phyloP scores from a whole-genome alignment of 2,888 invertebrate species.

The Endotricha flammealis region DNA sequence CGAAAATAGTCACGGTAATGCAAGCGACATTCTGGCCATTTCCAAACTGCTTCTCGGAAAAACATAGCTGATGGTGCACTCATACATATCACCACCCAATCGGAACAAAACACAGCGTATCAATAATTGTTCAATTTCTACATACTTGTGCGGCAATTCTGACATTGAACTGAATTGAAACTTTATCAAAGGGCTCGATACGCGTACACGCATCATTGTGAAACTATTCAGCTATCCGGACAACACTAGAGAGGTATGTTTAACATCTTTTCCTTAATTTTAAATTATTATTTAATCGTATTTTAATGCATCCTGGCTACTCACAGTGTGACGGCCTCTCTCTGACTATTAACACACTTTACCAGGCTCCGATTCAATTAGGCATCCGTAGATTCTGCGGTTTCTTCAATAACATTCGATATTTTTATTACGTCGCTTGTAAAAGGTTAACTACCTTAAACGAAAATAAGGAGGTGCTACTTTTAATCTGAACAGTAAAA shows the following conservation, averaged over 20 bases:
- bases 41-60: slow-evolving; percentile 58
- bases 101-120: slow-evolving; percentile 31
- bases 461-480: slow-evolving; percentile 21
- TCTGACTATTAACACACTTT: slow-evolving; percentile 53
- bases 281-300: slow-evolving; percentile 57
- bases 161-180: slow-evolving; percentile 71
- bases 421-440: slow-evolving; percentile 19
- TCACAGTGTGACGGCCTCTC: slow-evolving; percentile 37
- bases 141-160: slow-evolving; percentile 48
- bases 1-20: no score
- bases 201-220: slow-evolving; percentile 43
- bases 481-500: slow-evolving; percentile 29
- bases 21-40: slow-evolving; percentile 58
- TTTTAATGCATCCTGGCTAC: slow-evolving; percentile 54
- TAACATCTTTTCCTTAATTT: slow-evolving; percentile 49
- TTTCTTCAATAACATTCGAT: slow-evolving; percentile 30
- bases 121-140: slow-evolving; percentile 56
- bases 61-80: slow-evolving; percentile 33
- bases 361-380: slow-evolving; percentile 45
- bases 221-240: slow-evolving; percentile 43
- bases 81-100: no score
- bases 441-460: slow-evolving; percentile 27
- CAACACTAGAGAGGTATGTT: slow-evolving; percentile 36
- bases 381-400: slow-evolving; percentile 27
- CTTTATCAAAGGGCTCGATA: slow-evolving; percentile 62